Conservation (phyloP, 1,140 invertebrate species). For the Adoxophyes honmai region DNA sequence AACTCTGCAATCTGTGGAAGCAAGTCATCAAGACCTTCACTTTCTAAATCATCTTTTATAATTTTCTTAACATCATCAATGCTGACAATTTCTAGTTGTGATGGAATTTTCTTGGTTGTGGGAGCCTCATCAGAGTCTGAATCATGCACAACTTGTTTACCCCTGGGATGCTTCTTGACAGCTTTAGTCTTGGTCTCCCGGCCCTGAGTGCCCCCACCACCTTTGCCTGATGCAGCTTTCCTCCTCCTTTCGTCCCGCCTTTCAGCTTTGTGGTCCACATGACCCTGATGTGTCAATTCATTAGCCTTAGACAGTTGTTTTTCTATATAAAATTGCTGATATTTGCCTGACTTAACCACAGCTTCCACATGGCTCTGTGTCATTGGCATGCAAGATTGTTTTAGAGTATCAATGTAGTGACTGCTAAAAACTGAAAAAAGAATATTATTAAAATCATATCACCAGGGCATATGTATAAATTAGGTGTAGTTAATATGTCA, state of each 20-base stretch:
- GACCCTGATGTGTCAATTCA: conserved; percentile 51
- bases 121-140: conserved; percentile 81
- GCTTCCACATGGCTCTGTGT: conserved; percentile 86
- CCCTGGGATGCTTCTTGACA: conserved; percentile 86
- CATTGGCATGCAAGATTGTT: conserved; percentile 82
- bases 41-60: conserved; percentile 80
- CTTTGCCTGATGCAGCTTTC: conserved; percentile 91
- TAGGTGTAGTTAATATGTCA: no score
- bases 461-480: no score
- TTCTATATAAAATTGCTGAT: conserved; percentile 80
- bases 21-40: conserved; percentile 82
- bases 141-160: conserved; percentile 70
- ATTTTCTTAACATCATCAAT: conserved; percentile 83
- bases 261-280: conserved; percentile 81
- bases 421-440: conserved; percentile 78
- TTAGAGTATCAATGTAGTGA: conserved; percentile 84
- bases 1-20: conserved; percentile 78
- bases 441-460: no score
- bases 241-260: conserved; percentile 92
- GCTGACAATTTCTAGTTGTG: conserved; percentile 81
- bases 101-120: conserved; percentile 55
- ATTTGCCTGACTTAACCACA: conserved; percentile 82
- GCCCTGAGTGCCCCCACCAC: conserved; percentile 93
- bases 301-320: conserved; percentile 77
- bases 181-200: conserved; percentile 97